Evolutionary conservation across 2,113 vertebrate genomes (phyloP).

Genomic region (Rostratula benghalensis): DNA sequence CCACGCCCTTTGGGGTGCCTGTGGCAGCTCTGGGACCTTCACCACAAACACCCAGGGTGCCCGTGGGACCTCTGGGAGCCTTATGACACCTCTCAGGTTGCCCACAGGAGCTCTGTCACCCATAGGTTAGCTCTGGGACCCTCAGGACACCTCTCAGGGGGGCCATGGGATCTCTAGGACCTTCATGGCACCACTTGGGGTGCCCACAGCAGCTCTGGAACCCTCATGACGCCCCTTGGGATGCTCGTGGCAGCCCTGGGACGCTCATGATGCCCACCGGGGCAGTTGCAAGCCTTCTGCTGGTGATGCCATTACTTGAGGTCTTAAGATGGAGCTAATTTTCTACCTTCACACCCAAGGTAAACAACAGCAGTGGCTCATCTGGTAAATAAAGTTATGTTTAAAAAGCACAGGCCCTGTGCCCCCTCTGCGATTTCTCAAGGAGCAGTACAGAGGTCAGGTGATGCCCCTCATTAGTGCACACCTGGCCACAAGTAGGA

Average conservation of each 20-base stretch:
- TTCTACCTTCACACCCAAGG: background rate
- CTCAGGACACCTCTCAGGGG: fast-evolving
- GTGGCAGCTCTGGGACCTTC: fast-evolving
- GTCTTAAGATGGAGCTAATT: background rate
- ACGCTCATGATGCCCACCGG: fast-evolving
- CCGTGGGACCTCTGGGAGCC: background rate
- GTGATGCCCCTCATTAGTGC: fast-evolving
- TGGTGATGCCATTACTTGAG: fast-evolving
- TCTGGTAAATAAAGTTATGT: background rate
- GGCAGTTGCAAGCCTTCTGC: fast-evolving
- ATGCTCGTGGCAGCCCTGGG: background rate
- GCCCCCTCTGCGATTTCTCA: too few species aligned
- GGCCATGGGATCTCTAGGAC: too few species aligned
- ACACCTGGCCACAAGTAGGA: too few species aligned
- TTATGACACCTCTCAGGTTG: too few species aligned
- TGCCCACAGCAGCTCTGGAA: background rate
- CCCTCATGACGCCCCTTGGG: fast-evolving
- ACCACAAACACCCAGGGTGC: fast-evolving
- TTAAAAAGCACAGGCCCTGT: background rate
- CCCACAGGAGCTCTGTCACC: too few species aligned
- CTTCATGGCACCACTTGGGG: fast-evolving
- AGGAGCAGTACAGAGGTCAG: background rate
- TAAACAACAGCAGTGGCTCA: background rate
- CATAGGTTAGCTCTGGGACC: background rate
- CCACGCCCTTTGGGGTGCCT: fast-evolving